A percentile compares a stretch with the other conserved stretches of the same genome.
phyloP scores from a whole-genome alignment of 1,140 invertebrate species.

The Rhopalosiphum maidis region DNA sequence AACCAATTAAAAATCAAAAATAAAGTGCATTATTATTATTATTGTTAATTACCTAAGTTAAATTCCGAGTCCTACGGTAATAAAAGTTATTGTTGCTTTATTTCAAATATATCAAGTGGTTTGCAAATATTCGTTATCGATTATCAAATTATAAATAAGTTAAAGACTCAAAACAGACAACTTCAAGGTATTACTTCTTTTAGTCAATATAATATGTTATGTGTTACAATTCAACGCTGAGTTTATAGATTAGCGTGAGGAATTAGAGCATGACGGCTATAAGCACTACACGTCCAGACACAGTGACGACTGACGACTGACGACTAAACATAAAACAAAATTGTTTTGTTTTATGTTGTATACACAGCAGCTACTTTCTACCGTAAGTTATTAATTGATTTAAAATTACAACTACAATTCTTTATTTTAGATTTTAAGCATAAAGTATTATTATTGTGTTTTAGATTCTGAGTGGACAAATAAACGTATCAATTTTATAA shows the following conservation, averaged over 20 bases:
- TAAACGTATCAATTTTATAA: not conserved
- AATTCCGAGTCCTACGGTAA: not conserved
- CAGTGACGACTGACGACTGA: not conserved
- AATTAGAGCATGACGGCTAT: conserved; percentile 17
- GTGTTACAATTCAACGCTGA: not conserved
- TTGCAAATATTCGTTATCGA: not conserved
- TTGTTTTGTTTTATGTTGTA: not conserved
- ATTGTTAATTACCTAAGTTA: too few relatives aligned
- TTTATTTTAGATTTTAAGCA: not conserved
- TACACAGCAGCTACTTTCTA: not conserved
- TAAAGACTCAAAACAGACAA: not conserved
- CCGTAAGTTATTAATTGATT: not conserved
- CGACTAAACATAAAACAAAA: not conserved
- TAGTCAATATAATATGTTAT: not conserved
- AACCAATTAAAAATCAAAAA: too few relatives aligned
- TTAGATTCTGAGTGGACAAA: not conserved
- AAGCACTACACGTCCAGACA: not conserved
- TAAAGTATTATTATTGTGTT: not conserved
- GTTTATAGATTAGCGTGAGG: not conserved
- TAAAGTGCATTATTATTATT: too few relatives aligned
- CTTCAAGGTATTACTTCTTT: not conserved
- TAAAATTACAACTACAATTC: not conserved
- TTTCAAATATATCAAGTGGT: not conserved
- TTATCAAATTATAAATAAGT: not conserved
- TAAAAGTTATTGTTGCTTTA: not conserved